Base-by-base conservation (phyloP, 2,113 vertebrate genomes). In the Acrocephalus arundinaceus region DNA sequence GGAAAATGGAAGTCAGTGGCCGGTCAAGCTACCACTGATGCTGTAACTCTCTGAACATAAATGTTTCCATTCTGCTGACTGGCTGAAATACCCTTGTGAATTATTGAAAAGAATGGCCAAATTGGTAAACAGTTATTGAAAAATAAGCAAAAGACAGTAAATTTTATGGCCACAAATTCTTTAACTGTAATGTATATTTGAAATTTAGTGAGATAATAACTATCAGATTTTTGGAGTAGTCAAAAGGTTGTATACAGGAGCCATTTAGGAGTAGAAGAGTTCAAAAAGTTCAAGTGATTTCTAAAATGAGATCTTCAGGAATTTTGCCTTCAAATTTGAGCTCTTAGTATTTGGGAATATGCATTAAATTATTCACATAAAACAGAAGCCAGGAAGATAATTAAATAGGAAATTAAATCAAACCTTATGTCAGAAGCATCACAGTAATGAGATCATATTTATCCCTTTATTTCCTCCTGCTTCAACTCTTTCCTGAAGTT, bases 341-440 rank as follows among this genome's bases (percentile, higher is more conserved):
- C 51, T 92, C 23, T 18, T 62, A 71, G 35, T 7, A 51, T 84
- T 58, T 86, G 59, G 86, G 17, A 62, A 71, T 80, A 31, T 20
- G 7, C 2, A 8, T 4, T 48, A 67, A 76, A 77, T 63, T 89
- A 48, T 59, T 89, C 51, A 54, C 57, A 37, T 84, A 78, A 92
- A 93, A 72, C 30, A 90, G 72, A 75, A 92, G 73, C 43, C 87
- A 86, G 51, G 78, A 71, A 67, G 43, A 86, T 43, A 86, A 83
- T 80, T 83, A 94, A 90, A 73, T 48, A 31, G 55, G 51, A 95
- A 86, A 88, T 67, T 93, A 89, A 97, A 92, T 92, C 68, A 88
- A 92, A 94, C 68, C 65, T 84, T 54, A 92, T 77, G 72, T 90
- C 90, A 90, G 79, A 95, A 90, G 15, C 24, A 71, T 28, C 21